Evolutionary conservation across 1,140 invertebrate species (phyloP), one percentile per base, ranked within the genome.

Genomic region (Drosophila nigromelanica): DNA sequence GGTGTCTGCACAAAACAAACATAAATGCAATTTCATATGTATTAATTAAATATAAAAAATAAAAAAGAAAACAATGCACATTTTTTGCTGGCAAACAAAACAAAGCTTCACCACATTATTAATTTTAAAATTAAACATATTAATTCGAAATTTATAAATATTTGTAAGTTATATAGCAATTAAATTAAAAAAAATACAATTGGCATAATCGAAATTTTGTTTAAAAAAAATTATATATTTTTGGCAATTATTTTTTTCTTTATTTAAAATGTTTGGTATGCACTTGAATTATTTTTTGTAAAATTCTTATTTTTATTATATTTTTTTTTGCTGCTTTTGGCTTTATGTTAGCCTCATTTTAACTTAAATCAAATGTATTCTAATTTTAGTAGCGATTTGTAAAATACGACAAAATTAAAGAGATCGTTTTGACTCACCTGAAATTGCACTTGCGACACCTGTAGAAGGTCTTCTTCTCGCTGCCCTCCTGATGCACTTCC

Each of bases 361-460:
- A 87, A 87, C 78, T 79, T 87, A 87, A 87, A 87, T 87, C 78
- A 87, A 87, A 89, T 87, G 82, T 87, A 82, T 87, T 72, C 52
- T 87, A 18, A 18, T 18, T 18, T 18, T 18, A 18, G 18, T 18
- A 18, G 18, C 1, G 18, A 18, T 18, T 18, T 18, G 1, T 78
- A 70, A 70, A 69, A 62, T 69, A 74, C 51, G 39, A 69, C 50
- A 30, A 70, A 70, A 48, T 55, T 8, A 43, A 67, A 8, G n/a
- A 2, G 6, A 3, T 37, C 3, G 1, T 6, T 2, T 11, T 15
- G 7, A 64, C 68, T 64, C 91, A 96, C 95, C 94, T 95, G 90
- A 96, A 97, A 87, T 95, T 95, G 80, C 96, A 97, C 85, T 96
- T 96, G 92, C 97, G 97, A 89, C 96, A 97, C 89, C 96, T 96